These are phyloP conservation scores for Cossypha caffra DNA, from an alignment of 2,797 vertebrate species.

Conservation along the genomic window DNA sequence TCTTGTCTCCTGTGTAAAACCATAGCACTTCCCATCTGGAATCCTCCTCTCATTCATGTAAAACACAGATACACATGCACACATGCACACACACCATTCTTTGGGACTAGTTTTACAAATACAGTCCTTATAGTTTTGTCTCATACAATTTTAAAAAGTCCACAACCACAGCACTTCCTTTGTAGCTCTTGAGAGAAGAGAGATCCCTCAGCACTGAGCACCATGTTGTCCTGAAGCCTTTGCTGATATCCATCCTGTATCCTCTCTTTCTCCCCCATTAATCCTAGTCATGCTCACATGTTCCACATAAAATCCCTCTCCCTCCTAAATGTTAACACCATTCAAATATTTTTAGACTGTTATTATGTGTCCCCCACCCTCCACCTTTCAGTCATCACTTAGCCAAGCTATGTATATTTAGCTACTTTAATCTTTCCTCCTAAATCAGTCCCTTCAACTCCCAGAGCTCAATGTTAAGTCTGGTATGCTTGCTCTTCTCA, in stretches of 20 bases:
- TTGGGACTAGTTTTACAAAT: background rate
- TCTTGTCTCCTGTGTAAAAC: background rate
- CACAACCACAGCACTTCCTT: background rate
- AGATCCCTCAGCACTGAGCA: background rate
- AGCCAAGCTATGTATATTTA: conserved; percentile 56
- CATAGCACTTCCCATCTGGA: background rate
- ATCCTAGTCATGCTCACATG: conserved; percentile 65
- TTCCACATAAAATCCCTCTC: conserved; percentile 55
- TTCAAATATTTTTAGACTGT: conserved; percentile 72
- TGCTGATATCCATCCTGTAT: background rate
- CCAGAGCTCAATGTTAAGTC: conserved; percentile 23
- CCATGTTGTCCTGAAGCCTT: background rate
- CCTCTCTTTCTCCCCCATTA: conserved; percentile 35
- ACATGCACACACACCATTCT: background rate
- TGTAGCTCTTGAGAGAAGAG: background rate
- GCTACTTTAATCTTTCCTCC: conserved; percentile 65
- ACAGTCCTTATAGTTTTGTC: background rate
- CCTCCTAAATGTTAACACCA: conserved; percentile 69
- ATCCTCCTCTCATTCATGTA: background rate
- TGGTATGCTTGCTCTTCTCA: conserved; percentile 33
- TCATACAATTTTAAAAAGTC: background rate
- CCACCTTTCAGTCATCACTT: conserved; percentile 64
- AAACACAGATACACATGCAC: rapidly evolving
- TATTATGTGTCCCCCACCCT: conserved; percentile 55
- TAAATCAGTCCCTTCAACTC: conserved; percentile 43